Percentiles rank a stretch among this genome's conserved stretches.
These are phyloP conservation scores for Dallia pectoralis DNA, from an alignment of 2,797 vertebrate species.

Conservation along the genomic window DNA sequence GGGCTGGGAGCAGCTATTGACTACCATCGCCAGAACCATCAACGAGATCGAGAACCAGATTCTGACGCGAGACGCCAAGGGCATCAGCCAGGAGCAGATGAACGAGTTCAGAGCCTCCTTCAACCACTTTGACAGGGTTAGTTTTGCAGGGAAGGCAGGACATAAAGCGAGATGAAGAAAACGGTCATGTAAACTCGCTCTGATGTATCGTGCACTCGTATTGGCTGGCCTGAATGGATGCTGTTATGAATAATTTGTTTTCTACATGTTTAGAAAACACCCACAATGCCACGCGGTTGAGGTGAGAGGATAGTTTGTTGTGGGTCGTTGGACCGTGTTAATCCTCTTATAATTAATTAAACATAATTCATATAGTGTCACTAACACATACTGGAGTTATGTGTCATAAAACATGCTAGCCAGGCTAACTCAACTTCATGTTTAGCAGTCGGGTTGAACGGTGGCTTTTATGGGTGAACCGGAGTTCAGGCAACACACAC, in stretches of 20 bases:
- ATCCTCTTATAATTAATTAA: constrained; percentile 25
- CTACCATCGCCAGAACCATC: constrained; percentile 96
- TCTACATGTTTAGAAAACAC: constrained; percentile 59
- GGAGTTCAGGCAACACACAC: too few relatives aligned
- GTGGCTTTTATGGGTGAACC: too few relatives aligned
- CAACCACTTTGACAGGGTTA: constrained; percentile 99
- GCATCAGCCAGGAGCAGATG: constrained; percentile 98
- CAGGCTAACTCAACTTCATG: too few relatives aligned
- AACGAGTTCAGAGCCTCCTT: constrained; percentile 97
- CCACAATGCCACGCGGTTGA: constrained; percentile 38
- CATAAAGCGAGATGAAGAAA: not conserved
- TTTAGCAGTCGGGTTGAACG: too few relatives aligned
- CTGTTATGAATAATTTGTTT: constrained; percentile 19
- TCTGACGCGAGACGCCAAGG: constrained; percentile 94
- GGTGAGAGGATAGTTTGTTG: constrained; percentile 42
- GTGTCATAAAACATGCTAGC: constrained; percentile 2
- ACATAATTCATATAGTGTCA: constrained; percentile 27
- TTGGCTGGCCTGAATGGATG: not conserved
- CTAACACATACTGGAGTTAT: constrained; percentile 20
- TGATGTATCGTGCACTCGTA: not conserved
- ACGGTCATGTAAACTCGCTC: not conserved
- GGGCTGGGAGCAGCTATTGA: constrained; percentile 98
- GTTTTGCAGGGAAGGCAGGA: constrained; percentile 48
- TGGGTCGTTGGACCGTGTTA: constrained; percentile 5
- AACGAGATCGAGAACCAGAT: constrained; percentile 98